These are phyloP conservation scores for Lucilia sericata DNA, from an alignment of 1,140 invertebrate species.

Conservation along the genomic window DNA sequence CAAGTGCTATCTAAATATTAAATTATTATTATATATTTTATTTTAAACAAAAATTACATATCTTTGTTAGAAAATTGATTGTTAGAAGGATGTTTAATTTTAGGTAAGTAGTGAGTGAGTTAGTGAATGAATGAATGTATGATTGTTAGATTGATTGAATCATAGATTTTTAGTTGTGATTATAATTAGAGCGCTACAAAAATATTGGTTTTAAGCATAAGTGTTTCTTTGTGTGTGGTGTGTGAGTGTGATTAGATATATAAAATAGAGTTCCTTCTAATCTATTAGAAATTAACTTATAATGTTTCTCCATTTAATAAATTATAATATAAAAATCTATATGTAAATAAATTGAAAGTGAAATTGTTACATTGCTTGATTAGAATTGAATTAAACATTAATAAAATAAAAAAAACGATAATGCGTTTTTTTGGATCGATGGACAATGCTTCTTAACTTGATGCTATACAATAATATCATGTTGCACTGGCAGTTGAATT, in stretches of 20 bases:
- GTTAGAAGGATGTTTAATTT: background rate
- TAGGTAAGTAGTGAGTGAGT: background rate
- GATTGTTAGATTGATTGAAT: too few species aligned
- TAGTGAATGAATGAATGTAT: too few species aligned
- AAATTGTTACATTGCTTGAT: slow-evolving; percentile 4
- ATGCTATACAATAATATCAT: slow-evolving; percentile 33
- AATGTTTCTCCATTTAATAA: too few species aligned
- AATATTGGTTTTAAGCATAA: too few species aligned
- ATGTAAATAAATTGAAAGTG: too few species aligned
- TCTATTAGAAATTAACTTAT: too few species aligned
- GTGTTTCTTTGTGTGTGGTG: too few species aligned
- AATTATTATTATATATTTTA: background rate
- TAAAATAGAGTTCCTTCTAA: too few species aligned
- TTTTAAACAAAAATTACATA: background rate
- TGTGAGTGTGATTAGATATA: too few species aligned
- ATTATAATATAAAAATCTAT: too few species aligned
- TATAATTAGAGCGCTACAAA: too few species aligned
- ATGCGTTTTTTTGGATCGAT: background rate
- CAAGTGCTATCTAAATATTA: slow-evolving; percentile 9
- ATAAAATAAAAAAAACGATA: background rate
- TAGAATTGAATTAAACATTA: background rate
- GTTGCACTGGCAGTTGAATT: slow-evolving; percentile 35
- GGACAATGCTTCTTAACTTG: background rate
- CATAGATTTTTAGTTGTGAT: too few species aligned
- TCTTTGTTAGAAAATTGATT: background rate